phyloP scores from a whole-genome alignment of 1,140 invertebrate genomes.

The Hesperophylax magnus region DNA sequence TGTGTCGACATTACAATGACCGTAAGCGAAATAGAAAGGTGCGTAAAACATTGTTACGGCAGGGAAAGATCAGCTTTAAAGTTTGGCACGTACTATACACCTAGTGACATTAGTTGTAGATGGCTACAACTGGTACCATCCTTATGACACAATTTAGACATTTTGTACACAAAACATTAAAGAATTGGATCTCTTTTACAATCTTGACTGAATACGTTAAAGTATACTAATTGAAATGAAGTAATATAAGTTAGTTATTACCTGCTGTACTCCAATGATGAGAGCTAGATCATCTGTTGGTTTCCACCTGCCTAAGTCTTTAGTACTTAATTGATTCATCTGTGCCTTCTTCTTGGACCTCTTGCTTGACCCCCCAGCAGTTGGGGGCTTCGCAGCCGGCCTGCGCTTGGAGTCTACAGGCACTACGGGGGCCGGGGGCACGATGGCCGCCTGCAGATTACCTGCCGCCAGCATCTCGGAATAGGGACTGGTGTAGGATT shows the following conservation, averaged over 20 bases:
- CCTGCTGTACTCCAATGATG: conserved; percentile 94
- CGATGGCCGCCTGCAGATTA: conserved; percentile 46
- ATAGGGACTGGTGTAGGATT: conserved; percentile 72
- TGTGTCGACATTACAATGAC: no score
- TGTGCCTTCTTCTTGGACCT: conserved; percentile 74
- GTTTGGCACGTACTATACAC: no score
- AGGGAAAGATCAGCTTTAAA: no score
- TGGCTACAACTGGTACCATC: no score
- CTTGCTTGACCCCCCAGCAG: conserved; percentile 62
- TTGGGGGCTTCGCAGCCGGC: conserved; percentile 61
- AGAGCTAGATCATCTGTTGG: conserved; percentile 96
- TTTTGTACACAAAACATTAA: no score
- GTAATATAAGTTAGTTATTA: conserved; percentile 62
- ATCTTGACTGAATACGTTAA: no score
- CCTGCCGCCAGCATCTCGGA: conserved; percentile 69
- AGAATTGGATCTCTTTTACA: no score
- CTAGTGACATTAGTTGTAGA: no score
- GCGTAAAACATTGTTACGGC: no score
- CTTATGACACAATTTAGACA: no score
- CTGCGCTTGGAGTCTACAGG: conserved; percentile 59
- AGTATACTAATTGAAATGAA: no score
- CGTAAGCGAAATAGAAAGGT: no score
- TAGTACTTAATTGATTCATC: conserved; percentile 76
- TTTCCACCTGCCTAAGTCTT: conserved; percentile 96
- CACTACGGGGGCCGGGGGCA: conserved; percentile 63